These are phyloP conservation scores for Liparis tanakae DNA, from an alignment of 2,797 vertebrate genomes.

Conservation along the genomic window DNA sequence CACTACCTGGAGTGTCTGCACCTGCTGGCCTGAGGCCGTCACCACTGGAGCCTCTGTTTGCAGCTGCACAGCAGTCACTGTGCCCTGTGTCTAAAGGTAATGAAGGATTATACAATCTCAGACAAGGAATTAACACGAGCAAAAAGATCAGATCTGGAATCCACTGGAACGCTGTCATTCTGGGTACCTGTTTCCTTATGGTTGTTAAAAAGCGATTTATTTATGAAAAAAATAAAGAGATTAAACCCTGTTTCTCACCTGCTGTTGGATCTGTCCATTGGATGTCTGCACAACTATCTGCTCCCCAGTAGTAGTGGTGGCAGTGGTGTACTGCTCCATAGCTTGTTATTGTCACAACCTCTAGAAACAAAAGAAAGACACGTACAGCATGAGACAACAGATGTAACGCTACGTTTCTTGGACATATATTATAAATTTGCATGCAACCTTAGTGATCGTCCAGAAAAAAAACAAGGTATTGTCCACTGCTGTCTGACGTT, in stretches of 20 bases:
- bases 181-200: constrained; percentile 3
- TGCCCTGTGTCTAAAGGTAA: constrained; percentile 95
- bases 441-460: neutral
- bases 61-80: constrained; percentile 98
- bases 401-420: neutral
- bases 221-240: neutral
- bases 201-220: neutral
- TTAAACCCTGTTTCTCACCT: constrained; percentile 79
- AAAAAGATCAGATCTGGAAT: constrained; percentile 14
- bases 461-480: neutral
- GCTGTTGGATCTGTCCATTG: constrained; percentile 94
- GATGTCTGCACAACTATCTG: constrained; percentile 95
- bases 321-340: constrained; percentile 96
- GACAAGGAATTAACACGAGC: constrained; percentile 24
- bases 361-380: constrained; percentile 36
- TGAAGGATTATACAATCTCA: constrained; percentile 73
- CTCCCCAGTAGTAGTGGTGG: constrained; percentile 89
- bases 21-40: constrained; percentile 98
- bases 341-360: constrained; percentile 44
- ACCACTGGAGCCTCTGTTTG: constrained; percentile 96
- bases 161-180: neutral
- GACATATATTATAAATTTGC: accelerated
- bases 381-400: neutral
- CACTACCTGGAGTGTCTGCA: constrained; percentile 99
- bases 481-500: neutral